Percentiles rank a stretch among this genome's conserved stretches.
phyloP scores from a whole-genome alignment of 2,113 vertebrate genomes.

The Ursus arctos region DNA sequence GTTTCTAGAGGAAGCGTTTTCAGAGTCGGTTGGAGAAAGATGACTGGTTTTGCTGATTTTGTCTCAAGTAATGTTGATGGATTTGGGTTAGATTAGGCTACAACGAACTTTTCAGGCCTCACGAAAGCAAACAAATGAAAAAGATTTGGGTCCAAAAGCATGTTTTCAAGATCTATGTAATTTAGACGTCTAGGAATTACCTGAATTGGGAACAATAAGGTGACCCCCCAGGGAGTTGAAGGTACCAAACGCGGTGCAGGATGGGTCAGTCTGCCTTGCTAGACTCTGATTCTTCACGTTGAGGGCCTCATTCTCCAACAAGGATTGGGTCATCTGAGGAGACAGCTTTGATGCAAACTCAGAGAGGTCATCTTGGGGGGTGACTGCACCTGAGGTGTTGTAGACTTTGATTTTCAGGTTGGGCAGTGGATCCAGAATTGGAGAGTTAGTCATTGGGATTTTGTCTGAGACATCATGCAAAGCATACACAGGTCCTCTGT shows the following conservation, averaged over 20 bases:
- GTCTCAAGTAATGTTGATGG: neutral
- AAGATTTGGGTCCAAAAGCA: neutral
- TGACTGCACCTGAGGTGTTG: constrained; percentile 94
- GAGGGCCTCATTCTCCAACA: constrained; percentile 94
- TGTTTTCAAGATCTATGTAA: neutral
- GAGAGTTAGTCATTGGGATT: constrained; percentile 98
- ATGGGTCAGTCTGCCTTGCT: constrained; percentile 94
- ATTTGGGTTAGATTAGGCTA: neutral
- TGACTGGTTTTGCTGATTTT: constrained; percentile 17
- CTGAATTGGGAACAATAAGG: constrained; percentile 96
- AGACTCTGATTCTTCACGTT: constrained; percentile 94
- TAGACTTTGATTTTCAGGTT: constrained; percentile 98
- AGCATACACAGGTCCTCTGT: constrained; percentile 96
- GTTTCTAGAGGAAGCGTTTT: constrained; percentile 51
- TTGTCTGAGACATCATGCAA: constrained; percentile 97
- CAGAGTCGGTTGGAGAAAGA: constrained; percentile 27
- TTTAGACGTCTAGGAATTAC: constrained; percentile 83
- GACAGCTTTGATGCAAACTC: constrained; percentile 96
- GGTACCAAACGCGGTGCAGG: constrained; percentile 94
- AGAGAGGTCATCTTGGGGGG: constrained; percentile 94
- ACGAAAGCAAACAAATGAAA: neutral
- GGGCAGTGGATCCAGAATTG: constrained; percentile 96
- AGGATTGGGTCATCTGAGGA: constrained; percentile 94
- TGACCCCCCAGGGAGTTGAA: constrained; percentile 98
- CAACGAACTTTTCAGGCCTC: constrained; percentile 15